phyloP scores from a whole-genome alignment of 2,888 invertebrate genomes.

The Tetrapedia diversipes region DNA sequence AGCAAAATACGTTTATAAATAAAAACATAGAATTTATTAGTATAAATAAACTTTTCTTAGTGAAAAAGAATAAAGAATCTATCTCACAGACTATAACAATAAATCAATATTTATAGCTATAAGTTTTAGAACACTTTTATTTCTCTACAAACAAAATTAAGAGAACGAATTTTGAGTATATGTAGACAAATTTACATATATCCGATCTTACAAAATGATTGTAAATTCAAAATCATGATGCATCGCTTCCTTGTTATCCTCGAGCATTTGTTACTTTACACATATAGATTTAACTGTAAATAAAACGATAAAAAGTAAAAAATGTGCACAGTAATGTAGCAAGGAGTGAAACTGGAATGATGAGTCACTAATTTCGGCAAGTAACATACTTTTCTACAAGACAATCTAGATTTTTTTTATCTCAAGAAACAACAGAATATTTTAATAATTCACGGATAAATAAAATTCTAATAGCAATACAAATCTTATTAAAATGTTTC shows the following conservation, averaged over 20 bases:
- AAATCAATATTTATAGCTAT: neutral
- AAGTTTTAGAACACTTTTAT: conserved; percentile 6
- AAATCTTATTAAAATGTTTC: neutral
- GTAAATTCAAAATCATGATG: conserved; percentile 22
- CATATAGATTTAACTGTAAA: neutral
- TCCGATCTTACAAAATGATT: conserved; percentile 9
- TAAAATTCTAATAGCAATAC: neutral
- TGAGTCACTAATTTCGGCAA: conserved; percentile 54
- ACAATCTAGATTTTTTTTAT: conserved; percentile 53
- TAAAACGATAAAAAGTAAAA: conserved; percentile 24
- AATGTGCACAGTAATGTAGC: conserved; percentile 24
- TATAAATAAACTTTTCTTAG: too few species aligned
- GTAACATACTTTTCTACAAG: conserved; percentile 29
- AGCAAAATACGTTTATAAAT: neutral
- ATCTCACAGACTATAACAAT: neutral
- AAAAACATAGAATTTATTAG: neutral
- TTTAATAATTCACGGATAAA: neutral
- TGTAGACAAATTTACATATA: conserved; percentile 7
- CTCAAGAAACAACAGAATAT: conserved; percentile 8
- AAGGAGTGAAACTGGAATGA: conserved; percentile 49
- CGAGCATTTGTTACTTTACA: neutral
- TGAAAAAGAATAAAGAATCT: neutral
- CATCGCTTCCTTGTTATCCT: conserved; percentile 9
- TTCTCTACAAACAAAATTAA: conserved; percentile 4
- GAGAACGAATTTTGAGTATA: conserved; percentile 20